Base-by-base conservation (phyloP, 2,113 vertebrate genomes). In the Calyptommatus sinebrachiatus region DNA sequence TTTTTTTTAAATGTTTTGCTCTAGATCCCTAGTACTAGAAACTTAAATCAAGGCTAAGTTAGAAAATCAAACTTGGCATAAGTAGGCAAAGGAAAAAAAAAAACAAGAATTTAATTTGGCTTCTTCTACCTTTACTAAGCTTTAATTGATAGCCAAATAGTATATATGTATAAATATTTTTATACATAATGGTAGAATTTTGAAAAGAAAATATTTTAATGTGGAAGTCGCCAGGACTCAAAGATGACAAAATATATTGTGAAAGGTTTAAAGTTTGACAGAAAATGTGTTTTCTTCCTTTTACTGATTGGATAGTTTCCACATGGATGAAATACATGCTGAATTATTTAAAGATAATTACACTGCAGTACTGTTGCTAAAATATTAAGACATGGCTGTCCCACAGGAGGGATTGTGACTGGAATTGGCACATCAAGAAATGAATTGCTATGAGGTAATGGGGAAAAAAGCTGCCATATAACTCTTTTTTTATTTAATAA, bases 301-400 rank as follows among this genome's bases (percentile, higher is more conserved):
- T 91, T 81, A 88, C 85, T 94, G 91, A 93, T 74, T 93, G 86
- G 89, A 92, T 91, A 86, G 85, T 88, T 94, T 95, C 89, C 92
- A 93, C 92, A 86, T 87, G 88, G 90, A 88, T 91, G 82, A 92
- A 92, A 91, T 90, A 88, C 89, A 88, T 88, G 85, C 61, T 94
- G 91, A 94, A 94, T 94, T 94, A 94, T 94, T 94, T 95, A 94
- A 88, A 93, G 91, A 93, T 94, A 94, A 95, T 94, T 93, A 94
- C 84, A 92, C 89, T 1, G 46, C 89, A 91, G 75, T 80, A 76
- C 85, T 92, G 83, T 93, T 94, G 86, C 90, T 95, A 92, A 95
- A 94, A 95, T 94, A 94, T 93, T 93, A 92, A 93, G 92, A 93
- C 85, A 91, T 83, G 76, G 48, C 86, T 92, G 88, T 92, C 91